Evolutionary conservation across 2,113 vertebrate species (phyloP), one percentile per base, ranked within the genome.

Genomic region (Sorex araneus): DNA sequence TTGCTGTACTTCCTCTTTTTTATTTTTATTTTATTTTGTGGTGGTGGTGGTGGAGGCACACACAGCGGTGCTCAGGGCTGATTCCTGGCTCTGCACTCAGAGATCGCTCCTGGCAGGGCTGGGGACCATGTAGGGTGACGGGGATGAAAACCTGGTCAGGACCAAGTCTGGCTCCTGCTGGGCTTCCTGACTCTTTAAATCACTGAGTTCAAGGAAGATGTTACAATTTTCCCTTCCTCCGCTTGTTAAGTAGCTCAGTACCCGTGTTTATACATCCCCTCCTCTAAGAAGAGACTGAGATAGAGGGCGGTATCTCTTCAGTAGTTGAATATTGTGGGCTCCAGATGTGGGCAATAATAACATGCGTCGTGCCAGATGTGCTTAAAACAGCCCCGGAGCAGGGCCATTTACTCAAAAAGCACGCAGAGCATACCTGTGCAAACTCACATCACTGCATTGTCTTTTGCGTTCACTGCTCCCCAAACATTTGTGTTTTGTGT

Each of bases 351-450:
- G 34, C 79, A 63, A 83, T 50, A 40, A 50, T 47, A 43, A 60
- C 19, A 36, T 18, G 19, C 9, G 16, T 8, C 63, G 3, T 57
- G 23, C 40, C 83, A 77, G 57, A 87, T 60, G 80, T 63, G 67
- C 32, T 66, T 63, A 9, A 66, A 81, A 27, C 21, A 57, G 25
- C 8, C 57, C 21, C 0, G 0, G 54, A 57, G 64, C 19, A 25
- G 34, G 90, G 73, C 80, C 54, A 84, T 73, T 36, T 64, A 47
- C 66, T 81, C 69, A 45, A 45, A 54, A 76, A 76, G 71, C 63
- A 13, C 27, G 40, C 25, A 86, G 23, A 36, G 8, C 13, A 2
- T 45, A 54, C 47, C 36, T 30, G 18, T 57, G 45, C 8, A 50
- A 67, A 43, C 40, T 40, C 67, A 34, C 13, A 1, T 27, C 54